Evolutionary conservation across 1,140 invertebrate genomes (phyloP).

Genomic region (Drosophila kikkawai): DNA sequence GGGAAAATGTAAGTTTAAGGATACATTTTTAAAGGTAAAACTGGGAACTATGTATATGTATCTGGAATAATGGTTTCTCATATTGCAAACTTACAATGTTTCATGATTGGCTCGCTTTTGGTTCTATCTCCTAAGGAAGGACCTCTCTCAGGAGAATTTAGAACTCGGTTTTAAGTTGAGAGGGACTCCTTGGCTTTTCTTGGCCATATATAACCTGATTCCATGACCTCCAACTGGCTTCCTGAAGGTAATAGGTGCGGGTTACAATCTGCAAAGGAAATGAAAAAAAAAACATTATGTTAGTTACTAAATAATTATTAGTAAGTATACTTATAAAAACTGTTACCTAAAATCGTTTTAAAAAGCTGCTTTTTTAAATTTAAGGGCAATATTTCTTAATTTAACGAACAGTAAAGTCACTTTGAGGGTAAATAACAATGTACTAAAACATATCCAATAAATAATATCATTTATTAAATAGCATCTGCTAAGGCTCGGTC

Average conservation of each 20-base stretch:
- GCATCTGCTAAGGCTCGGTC: too few relatives aligned
- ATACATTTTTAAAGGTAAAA: not conserved
- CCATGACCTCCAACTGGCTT: constrained; percentile 9
- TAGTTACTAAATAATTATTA: not conserved
- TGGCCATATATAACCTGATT: constrained; percentile 8
- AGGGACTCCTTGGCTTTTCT: not conserved
- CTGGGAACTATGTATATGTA: too few relatives aligned
- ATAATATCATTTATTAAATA: too few relatives aligned
- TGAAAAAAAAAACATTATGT: too few relatives aligned
- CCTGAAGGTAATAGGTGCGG: not conserved
- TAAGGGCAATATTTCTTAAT: too few relatives aligned
- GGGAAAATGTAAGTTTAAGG: not conserved
- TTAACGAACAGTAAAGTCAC: too few relatives aligned
- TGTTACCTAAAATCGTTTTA: too few relatives aligned
- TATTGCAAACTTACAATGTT: constrained; percentile 25
- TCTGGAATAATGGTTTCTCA: not conserved
- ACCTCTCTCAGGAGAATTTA: not conserved
- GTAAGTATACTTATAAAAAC: not conserved
- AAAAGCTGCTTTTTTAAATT: too few relatives aligned
- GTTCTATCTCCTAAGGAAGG: not conserved
- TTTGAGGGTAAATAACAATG: too few relatives aligned
- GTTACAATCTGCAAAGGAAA: not conserved
- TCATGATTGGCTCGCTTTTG: constrained; percentile 34
- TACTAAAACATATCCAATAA: too few relatives aligned
- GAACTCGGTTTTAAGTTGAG: not conserved